Evolutionary conservation across 30 jellyfish, hydroid and myxozoan genomes (phyloP), one percentile per base, ranked within the genome.

Genomic region (Hydractinia echinata): DNA sequence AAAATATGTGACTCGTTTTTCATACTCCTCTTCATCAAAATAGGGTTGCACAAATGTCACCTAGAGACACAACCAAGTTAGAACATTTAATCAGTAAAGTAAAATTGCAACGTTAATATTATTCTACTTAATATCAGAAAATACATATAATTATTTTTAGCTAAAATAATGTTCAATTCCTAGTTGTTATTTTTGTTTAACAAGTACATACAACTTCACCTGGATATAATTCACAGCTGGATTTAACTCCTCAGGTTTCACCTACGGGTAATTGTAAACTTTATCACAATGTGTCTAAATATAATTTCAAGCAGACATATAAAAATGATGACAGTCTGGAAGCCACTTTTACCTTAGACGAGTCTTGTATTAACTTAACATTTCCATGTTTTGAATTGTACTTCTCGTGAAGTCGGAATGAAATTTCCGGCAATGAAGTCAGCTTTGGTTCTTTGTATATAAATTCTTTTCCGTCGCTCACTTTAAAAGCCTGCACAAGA

Each of bases 371-470:
- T 50, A 95, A 77, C 55, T 87, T 89, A 74, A 95, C 95, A 67
- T 95, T 95, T 55, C 98, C 98, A 80, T 82, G 69, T 68, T 91
- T 89, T 9, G 49, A 56, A 50, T 84, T 84, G 86, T 95, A 95
- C 70, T 89, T 95, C 49, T 55, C 81, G 21, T 82, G 79, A 44
- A 95, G 85, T 11, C 99, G 95, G 76, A 85, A 95, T 50, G 96
- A 76, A 14, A 95, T 90, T 77, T 86, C 99, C 11, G 99, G 95
- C 10, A 95, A 84, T 19, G 96, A 79, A 21, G 99, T 95, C 58
- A 89, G 82, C 76, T 89, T 89, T 4, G 99, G 99, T 82, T 95
- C 99, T 68, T 95, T 95, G 95, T 95, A 95, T 69, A 95, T 83
- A 66, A 51, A 95, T 72, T 90, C 97, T 74, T 90, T 89, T 55